phyloP scores from a whole-genome alignment of 2,797 vertebrate species.

The Acipenser transmontanus region DNA sequence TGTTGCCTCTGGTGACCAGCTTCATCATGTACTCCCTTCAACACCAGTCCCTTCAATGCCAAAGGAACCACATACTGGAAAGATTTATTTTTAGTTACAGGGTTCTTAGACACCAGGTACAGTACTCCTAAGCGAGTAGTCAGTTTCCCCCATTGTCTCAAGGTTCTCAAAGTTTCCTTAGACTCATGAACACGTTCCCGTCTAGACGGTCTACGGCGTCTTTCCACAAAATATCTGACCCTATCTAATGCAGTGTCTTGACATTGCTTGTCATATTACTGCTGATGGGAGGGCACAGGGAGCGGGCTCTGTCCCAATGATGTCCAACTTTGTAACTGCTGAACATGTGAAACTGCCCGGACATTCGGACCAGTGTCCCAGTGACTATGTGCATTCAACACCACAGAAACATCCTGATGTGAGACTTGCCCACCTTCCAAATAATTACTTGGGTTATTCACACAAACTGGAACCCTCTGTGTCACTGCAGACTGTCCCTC shows the following conservation, averaged over 20 bases:
- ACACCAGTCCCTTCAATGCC: not conserved
- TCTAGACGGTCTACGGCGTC: constrained; percentile 10
- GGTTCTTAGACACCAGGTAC: constrained; percentile 14
- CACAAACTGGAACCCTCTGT: too few relatives aligned
- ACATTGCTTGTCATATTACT: not conserved
- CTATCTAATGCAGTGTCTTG: constrained; percentile 4
- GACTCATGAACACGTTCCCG: constrained; percentile 9
- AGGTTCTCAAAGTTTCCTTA: not conserved
- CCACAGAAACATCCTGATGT: too few relatives aligned
- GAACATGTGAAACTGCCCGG: too few relatives aligned
- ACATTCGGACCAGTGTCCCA: too few relatives aligned
- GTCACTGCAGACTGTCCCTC: too few relatives aligned
- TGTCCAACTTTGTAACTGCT: not conserved
- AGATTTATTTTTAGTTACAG: not conserved
- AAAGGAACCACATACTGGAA: constrained; percentile 15
- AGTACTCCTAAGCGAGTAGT: not conserved
- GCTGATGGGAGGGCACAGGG: not conserved
- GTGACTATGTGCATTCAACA: too few relatives aligned
- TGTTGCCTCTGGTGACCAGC: constrained; percentile 17
- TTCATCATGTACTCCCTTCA: constrained; percentile 16
- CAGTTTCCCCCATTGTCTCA: constrained; percentile 17
- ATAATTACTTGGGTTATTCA: too few relatives aligned
- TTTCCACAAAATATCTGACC: constrained; percentile 16
- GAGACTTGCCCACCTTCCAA: too few relatives aligned
- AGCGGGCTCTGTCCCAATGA: not conserved